These are phyloP conservation scores for Ephialtes manifestator DNA, from an alignment of 2,888 invertebrate species.

Conservation along the genomic window DNA sequence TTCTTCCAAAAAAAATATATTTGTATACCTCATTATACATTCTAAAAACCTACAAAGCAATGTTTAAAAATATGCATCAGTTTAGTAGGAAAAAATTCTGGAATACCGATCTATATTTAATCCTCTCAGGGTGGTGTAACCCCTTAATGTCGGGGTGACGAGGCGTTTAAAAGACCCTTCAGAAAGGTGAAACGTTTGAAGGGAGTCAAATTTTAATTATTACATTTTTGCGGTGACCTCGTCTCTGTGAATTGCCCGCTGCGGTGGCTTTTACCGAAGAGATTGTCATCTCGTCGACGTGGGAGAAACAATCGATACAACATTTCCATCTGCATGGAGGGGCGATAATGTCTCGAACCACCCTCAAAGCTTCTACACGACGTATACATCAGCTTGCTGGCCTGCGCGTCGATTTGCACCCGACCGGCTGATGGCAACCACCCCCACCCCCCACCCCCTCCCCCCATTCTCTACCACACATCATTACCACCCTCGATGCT, in stretches of 20 bases:
- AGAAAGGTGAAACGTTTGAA: not conserved
- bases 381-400: constrained; percentile 17
- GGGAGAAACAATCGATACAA: constrained; percentile 60
- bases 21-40: no score
- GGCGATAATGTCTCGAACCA: constrained; percentile 57
- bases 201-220: constrained; percentile 48
- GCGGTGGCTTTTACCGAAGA: constrained; percentile 60
- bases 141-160: not conserved
- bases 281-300: constrained; percentile 53
- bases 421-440: constrained; percentile 21
- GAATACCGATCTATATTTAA: not conserved
- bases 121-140: no score
- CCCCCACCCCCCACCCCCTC: not conserved
- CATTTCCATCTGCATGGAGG: constrained; percentile 49
- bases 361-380: constrained; percentile 6
- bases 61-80: not conserved
- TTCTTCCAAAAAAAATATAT: no score
- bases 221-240: constrained; percentile 50
- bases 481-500: constrained; percentile 28
- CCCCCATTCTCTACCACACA: not conserved
- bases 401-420: constrained; percentile 33
- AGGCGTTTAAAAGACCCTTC: not conserved
- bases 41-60: no score
- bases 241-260: constrained; percentile 21
- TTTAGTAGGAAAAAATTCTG: not conserved